Evolutionary conservation across 2,888 invertebrate genomes (phyloP).

Genomic region (Stratiomys singularior): DNA sequence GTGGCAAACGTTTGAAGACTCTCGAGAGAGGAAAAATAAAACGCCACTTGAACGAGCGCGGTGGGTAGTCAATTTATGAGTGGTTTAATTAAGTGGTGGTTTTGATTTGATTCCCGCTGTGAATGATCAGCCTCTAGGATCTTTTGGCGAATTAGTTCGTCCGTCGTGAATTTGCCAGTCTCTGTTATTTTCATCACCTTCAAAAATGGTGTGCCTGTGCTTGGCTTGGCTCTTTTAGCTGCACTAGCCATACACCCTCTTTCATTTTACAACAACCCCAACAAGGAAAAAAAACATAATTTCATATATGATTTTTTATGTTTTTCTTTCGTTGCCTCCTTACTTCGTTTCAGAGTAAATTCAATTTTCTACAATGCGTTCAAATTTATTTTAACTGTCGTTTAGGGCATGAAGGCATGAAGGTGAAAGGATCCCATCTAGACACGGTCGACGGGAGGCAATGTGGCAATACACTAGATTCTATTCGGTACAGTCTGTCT

Average conservation of each 20-base stretch:
- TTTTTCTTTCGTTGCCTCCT: no score
- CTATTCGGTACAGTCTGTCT: neutral
- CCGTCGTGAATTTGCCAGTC: no score
- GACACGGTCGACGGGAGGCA: no score
- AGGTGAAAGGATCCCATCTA: no score
- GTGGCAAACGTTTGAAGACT: neutral
- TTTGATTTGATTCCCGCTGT: constrained; percentile 53
- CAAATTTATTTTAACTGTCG: no score
- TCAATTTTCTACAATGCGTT: constrained; percentile 2
- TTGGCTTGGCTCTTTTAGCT: neutral
- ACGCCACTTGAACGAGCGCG: constrained; percentile 26
- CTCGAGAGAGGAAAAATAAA: constrained; percentile 26
- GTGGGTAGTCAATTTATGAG: constrained; percentile 48
- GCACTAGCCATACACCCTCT: neutral
- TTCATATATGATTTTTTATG: neutral
- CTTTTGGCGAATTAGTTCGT: neutral
- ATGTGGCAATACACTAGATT: neutral
- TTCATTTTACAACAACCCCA: neutral
- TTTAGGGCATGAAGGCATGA: no score
- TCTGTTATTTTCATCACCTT: neutral
- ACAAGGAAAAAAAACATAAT: neutral
- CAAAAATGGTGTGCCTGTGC: neutral
- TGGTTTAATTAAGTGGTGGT: constrained; percentile 55
- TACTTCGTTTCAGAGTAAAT: neutral
- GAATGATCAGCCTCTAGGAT: constrained; percentile 17